Percentiles rank a stretch among this genome's conserved stretches.
Evolutionary conservation across 2,888 invertebrate species (phyloP).

Genomic region (Drosophila histrio): DNA sequence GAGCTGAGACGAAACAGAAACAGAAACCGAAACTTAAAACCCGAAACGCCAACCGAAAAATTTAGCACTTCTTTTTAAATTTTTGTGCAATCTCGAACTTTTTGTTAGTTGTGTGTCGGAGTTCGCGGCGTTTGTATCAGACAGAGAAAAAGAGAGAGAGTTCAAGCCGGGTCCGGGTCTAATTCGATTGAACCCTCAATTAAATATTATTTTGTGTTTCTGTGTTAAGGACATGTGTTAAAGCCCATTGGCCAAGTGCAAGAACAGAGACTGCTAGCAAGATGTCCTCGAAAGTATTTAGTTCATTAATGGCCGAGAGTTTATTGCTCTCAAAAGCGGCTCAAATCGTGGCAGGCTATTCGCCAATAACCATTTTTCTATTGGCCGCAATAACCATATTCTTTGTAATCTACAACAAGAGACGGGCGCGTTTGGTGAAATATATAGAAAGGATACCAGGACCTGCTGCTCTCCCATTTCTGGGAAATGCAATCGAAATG

Average conservation of each 20-base stretch:
- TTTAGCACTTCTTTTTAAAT: slow-evolving; percentile 84
- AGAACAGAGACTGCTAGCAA: slow-evolving; percentile 18
- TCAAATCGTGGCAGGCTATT: slow-evolving; percentile 80
- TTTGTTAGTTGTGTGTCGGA: slow-evolving; percentile 83
- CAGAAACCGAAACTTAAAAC: slow-evolving; percentile 26
- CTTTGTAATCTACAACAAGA: slow-evolving; percentile 80
- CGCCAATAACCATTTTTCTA: slow-evolving; percentile 81
- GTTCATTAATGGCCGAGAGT: slow-evolving; percentile 81
- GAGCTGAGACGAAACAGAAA: slow-evolving; percentile 40
- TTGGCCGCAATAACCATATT: slow-evolving; percentile 71
- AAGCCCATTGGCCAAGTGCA: slow-evolving; percentile 16
- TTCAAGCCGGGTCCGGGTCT: slow-evolving; percentile 39
- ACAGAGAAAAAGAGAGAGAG: slow-evolving; percentile 23
- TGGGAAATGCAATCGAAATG: slow-evolving; percentile 87
- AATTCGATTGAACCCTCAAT: not conserved
- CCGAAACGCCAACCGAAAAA: slow-evolving; percentile 69
- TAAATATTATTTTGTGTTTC: slow-evolving; percentile 6
- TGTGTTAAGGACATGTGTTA: slow-evolving; percentile 40
- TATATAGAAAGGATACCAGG: slow-evolving; percentile 86
- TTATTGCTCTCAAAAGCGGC: slow-evolving; percentile 78
- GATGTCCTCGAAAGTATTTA: slow-evolving; percentile 80
- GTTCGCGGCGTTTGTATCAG: slow-evolving; percentile 64
- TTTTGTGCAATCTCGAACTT: slow-evolving; percentile 81
- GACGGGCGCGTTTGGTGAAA: slow-evolving; percentile 83
- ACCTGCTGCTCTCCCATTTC: slow-evolving; percentile 86